These are phyloP conservation scores for Panulirus ornatus DNA, from an alignment of 1,140 invertebrate genomes.

Conservation along the genomic window DNA sequence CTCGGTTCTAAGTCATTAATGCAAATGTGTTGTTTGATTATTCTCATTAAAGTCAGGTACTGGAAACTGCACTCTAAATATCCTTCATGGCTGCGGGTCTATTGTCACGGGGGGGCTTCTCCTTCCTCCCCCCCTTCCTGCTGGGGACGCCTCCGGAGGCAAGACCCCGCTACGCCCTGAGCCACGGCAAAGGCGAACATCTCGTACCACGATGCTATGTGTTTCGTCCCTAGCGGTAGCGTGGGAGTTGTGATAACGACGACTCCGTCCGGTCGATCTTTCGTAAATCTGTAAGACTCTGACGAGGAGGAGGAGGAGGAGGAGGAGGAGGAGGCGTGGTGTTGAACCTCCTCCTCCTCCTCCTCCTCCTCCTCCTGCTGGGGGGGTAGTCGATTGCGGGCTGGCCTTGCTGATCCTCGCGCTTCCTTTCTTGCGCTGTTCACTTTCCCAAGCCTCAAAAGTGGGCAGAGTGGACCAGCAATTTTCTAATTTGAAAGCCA, in stretches of 20 bases:
- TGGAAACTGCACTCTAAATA: constrained; percentile 24
- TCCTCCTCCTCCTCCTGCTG: too few relatives aligned
- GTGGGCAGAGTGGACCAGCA: not conserved
- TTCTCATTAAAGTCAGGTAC: constrained; percentile 27
- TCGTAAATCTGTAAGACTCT: not conserved
- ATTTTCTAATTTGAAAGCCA: not conserved
- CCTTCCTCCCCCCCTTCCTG: not conserved
- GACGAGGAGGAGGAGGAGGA: not conserved
- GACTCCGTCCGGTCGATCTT: not conserved
- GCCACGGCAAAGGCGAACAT: not conserved
- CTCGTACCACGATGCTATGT: not conserved
- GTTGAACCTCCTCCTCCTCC: too few relatives aligned
- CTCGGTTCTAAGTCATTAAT: not conserved
- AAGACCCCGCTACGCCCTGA: not conserved
- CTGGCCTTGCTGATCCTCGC: not conserved
- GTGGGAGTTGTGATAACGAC: not conserved
- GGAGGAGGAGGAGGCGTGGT: too few relatives aligned
- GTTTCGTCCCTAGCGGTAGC: not conserved
- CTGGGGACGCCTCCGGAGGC: not conserved
- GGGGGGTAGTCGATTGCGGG: not conserved
- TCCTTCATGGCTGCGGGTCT: not conserved
- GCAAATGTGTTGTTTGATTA: constrained; percentile 25
- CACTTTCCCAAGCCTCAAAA: not conserved
- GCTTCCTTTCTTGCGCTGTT: not conserved
- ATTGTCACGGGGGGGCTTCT: not conserved